A percentile compares a stretch with the other conserved stretches of the same genome.
Conservation (phyloP, 2,797 vertebrate genomes). For the Tenualosa thibaudeaui region DNA sequence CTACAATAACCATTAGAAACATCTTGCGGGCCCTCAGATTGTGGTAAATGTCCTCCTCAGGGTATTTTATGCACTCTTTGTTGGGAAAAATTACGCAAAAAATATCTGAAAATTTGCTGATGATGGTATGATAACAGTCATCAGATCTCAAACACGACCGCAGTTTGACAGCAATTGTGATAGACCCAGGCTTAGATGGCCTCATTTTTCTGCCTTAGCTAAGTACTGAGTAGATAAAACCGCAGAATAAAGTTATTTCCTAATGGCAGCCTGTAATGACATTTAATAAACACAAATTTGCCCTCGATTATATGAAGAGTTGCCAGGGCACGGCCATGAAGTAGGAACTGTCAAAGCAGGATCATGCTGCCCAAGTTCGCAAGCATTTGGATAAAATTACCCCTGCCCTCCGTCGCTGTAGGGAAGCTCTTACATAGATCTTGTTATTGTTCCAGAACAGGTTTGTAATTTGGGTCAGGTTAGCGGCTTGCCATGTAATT, state of each 20-base stretch:
- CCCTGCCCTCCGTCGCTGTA: neutral
- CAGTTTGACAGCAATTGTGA: constrained; percentile 24
- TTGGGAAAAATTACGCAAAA: neutral
- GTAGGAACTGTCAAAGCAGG: neutral
- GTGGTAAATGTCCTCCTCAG: neutral
- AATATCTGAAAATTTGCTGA: constrained; percentile 14
- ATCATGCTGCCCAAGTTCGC: neutral
- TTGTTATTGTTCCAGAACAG: constrained; percentile 25
- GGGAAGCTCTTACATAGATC: constrained; percentile 17
- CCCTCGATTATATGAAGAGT: constrained; percentile 25
- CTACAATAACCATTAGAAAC: neutral
- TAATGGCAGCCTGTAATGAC: constrained; percentile 42
- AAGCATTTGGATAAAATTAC: neutral
- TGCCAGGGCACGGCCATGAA: neutral
- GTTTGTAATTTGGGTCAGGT: constrained; percentile 23
- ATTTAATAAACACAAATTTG: constrained; percentile 36
- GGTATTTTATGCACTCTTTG: neutral
- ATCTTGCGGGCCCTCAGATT: constrained; percentile 33
- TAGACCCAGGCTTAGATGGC: constrained; percentile 5
- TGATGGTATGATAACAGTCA: constrained; percentile 29
- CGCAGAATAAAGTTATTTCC: constrained; percentile 33
- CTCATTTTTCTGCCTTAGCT: constrained; percentile 16
- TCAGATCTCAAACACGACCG: constrained; percentile 31
- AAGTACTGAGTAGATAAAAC: constrained; percentile 31
- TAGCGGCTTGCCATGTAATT: neutral